Base-by-base conservation (phyloP, 2,888 invertebrate species). In the Cephus sareptanus region DNA sequence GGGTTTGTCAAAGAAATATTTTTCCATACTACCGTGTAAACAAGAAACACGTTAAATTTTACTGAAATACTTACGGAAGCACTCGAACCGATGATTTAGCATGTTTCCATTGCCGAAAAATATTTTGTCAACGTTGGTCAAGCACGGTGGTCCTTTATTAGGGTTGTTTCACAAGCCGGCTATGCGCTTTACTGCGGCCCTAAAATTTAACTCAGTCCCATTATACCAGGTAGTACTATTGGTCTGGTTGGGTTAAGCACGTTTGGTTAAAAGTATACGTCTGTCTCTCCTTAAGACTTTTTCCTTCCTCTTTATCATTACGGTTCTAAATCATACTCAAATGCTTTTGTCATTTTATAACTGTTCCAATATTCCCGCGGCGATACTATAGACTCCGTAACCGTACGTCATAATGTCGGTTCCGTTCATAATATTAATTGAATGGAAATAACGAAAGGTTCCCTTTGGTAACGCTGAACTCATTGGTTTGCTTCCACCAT, bases 181-280 rank as follows among this genome's bases (percentile, higher is more conserved):
- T 69, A 76, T 79, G 56, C 68, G 34, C 79, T 79, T 79, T 77
- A 80, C 78, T 73, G 76, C 76, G 34, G 69, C 40, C 76, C 77
- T 81, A 81, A 81, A 80, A 79, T 70, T 70, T 76, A 78, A 77
- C 76, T 77, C 56, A 56, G 56, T 56, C 23, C 56, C 56, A 56
- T 56, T 56, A 56, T 56, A 56, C 56, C 56, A 56, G 56, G 56
- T 23, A 56, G 23, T 56, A 56, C 56, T 56, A 9, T 56, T 9
- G 56, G 56, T 56, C 9, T 56, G 23, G 9, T 9, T 56, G 23
- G 56, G 56, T 56, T 56, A 23, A 56, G 56, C 23, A 23, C 56
- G 56, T 9, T 56, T 15, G 56, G 56, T 56, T 56, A 23, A 56
- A 40, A 23, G 56, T 56, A 23, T 23, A 56, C 56, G 56, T 56